Evolutionary conservation across 1,140 invertebrate genomes (phyloP).

Genomic region (Megathymus violae): DNA sequence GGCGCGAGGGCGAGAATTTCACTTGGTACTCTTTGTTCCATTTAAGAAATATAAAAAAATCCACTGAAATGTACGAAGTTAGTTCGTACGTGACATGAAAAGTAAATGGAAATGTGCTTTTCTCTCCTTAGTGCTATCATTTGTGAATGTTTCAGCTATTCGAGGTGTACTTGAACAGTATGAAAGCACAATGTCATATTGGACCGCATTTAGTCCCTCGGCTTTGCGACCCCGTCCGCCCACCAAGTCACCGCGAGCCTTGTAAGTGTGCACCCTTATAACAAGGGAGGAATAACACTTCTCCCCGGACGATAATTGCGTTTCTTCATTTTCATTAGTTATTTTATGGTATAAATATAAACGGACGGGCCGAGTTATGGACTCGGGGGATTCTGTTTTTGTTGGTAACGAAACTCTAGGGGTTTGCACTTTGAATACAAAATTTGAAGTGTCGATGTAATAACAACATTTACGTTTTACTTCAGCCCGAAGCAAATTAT

Average conservation of each 20-base stretch:
- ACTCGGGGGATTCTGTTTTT: conserved; percentile 33
- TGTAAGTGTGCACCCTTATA: conserved; percentile 58
- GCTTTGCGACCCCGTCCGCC: conserved; percentile 39
- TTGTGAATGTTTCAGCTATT: conserved; percentile 24
- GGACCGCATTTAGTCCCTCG: conserved; percentile 50
- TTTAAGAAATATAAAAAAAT: conserved; percentile 46
- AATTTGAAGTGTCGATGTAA: background rate
- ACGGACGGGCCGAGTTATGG: conserved; percentile 41
- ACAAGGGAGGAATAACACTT: conserved; percentile 56
- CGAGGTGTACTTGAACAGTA: conserved; percentile 35
- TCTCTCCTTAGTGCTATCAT: conserved; percentile 24
- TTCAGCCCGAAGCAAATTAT: background rate
- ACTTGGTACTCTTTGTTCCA: conserved; percentile 52
- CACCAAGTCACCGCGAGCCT: conserved; percentile 51
- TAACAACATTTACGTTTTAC: background rate
- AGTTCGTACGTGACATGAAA: conserved; percentile 30
- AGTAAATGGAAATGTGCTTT: conserved; percentile 27
- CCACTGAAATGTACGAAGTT: conserved; percentile 29
- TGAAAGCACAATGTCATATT: conserved; percentile 51
- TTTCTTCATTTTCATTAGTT: conserved; percentile 65
- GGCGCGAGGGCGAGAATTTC: conserved; percentile 56
- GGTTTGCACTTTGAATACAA: conserved; percentile 1
- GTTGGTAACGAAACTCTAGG: conserved; percentile 6
- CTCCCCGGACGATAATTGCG: conserved; percentile 60
- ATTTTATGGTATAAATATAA: conserved; percentile 43